These are phyloP conservation scores for Steinernema feltiae DNA, from an alignment of 1,140 invertebrate genomes.

Conservation along the genomic window DNA sequence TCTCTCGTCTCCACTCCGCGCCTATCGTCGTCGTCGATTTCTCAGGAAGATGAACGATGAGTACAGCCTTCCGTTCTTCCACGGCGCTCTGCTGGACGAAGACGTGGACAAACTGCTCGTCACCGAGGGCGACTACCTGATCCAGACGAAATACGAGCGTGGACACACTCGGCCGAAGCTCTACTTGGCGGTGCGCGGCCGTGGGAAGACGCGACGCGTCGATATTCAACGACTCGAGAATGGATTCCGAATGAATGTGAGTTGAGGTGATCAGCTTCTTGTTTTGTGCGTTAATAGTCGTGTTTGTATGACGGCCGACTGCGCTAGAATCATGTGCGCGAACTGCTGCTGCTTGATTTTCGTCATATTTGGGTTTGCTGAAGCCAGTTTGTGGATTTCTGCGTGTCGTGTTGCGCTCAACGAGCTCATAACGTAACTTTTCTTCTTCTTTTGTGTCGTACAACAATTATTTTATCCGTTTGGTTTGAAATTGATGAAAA, in stretches of 20 bases:
- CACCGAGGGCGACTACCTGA: slow-evolving; percentile 36
- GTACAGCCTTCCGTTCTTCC: slow-evolving; percentile 36
- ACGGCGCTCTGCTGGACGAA: slow-evolving; percentile 43
- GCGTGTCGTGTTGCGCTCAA: too few relatives aligned
- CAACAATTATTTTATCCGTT: too few relatives aligned
- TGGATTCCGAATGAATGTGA: slow-evolving; percentile 25
- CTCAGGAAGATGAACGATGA: slow-evolving; percentile 23
- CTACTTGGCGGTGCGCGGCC: slow-evolving; percentile 24
- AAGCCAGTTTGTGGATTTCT: slow-evolving; percentile 4
- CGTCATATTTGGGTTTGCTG: background rate
- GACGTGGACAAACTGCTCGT: slow-evolving; percentile 41
- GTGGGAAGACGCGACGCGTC: slow-evolving; percentile 3
- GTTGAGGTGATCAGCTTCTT: too few relatives aligned
- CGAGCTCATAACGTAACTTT: too few relatives aligned
- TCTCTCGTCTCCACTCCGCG: too few relatives aligned
- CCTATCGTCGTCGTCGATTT: too few relatives aligned
- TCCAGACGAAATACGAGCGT: slow-evolving; percentile 26
- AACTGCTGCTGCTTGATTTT: too few relatives aligned
- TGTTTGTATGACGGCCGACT: too few relatives aligned
- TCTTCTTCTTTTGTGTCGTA: too few relatives aligned
- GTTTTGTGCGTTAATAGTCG: too few relatives aligned
- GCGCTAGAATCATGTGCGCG: background rate
- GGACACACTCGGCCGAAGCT: slow-evolving; percentile 18
- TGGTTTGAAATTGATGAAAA: too few relatives aligned
- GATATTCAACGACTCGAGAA: slow-evolving; percentile 25